Conservation (phyloP, 2,888 invertebrate genomes). For the Acronicta psi region DNA sequence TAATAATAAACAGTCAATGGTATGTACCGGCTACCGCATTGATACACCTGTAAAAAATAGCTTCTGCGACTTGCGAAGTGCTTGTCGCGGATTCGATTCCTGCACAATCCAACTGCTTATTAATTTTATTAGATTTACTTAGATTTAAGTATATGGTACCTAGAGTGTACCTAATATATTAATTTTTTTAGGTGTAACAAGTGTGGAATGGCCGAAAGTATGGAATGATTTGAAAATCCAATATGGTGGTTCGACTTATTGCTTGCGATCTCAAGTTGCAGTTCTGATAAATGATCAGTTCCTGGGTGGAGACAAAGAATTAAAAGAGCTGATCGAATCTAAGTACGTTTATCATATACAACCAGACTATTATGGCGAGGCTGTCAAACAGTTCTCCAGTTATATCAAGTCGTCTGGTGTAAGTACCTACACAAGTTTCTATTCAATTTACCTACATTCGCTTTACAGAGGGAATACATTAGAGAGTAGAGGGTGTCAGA, state of each 20-base stretch:
- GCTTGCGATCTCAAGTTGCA: slow-evolving; percentile 79
- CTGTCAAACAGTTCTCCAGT: slow-evolving; percentile 76
- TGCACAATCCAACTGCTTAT: too few species aligned
- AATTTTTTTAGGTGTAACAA: slow-evolving; percentile 68
- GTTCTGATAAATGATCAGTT: slow-evolving; percentile 84
- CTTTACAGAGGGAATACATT: too few species aligned
- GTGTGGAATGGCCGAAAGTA: slow-evolving; percentile 79
- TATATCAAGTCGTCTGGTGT: slow-evolving; percentile 81
- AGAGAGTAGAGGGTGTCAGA: too few species aligned
- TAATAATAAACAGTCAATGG: too few species aligned
- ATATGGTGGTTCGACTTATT: slow-evolving; percentile 83
- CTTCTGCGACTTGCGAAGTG: too few species aligned
- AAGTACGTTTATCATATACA: slow-evolving; percentile 81
- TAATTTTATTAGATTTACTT: too few species aligned
- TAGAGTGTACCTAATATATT: too few species aligned
- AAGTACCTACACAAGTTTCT: slow-evolving; percentile 56
- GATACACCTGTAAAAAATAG: too few species aligned
- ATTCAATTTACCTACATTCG: not conserved
- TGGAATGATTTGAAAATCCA: slow-evolving; percentile 75
- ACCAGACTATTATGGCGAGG: slow-evolving; percentile 82
- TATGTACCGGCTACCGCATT: too few species aligned
- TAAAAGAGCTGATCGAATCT: slow-evolving; percentile 78
- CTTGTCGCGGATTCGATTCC: too few species aligned
- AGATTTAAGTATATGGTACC: too few species aligned
- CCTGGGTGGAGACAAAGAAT: slow-evolving; percentile 86